These are phyloP conservation scores for Chymomyza fuscimana DNA, from an alignment of 2,888 invertebrate species.

Conservation along the genomic window DNA sequence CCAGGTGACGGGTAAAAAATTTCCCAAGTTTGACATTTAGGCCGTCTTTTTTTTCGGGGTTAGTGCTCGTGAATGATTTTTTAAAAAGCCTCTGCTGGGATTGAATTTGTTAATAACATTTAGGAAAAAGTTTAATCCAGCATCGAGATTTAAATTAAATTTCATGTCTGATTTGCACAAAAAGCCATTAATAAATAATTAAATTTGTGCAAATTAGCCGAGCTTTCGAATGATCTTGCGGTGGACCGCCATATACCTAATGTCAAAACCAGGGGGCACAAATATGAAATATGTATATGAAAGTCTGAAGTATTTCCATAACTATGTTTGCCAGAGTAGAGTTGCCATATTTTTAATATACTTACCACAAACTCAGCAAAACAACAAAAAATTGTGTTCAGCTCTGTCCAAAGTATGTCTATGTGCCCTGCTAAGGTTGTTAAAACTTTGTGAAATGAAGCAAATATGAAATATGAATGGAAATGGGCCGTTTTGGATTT, in stretches of 20 bases:
- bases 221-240: constrained; percentile 23
- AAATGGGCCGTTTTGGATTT: too few species aligned
- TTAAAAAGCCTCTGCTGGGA: too few species aligned
- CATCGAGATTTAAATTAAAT: neutral
- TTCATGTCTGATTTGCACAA: neutral
- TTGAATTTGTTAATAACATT: too few species aligned
- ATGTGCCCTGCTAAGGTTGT: too few species aligned
- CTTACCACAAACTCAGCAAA: neutral
- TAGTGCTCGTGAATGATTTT: too few species aligned
- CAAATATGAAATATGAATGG: too few species aligned
- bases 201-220: constrained; percentile 22
- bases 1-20: too few species aligned
- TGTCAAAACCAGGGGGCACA: constrained; percentile 1
- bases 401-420: too few species aligned
- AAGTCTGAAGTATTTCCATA: constrained; percentile 2
- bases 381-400: neutral
- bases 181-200: constrained; percentile 22
- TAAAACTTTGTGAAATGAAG: too few species aligned
- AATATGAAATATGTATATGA: constrained; percentile 7
- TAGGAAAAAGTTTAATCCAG: too few species aligned
- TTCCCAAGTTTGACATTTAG: too few species aligned
- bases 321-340: neutral
- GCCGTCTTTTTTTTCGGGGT: too few species aligned
- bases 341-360: neutral
- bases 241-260: neutral